A percentile compares a stretch with the other conserved stretches of the same genome.
Evolutionary conservation across 37 sponge, comb jelly and placozoan genomes (phyloP).

Genomic region (Agelas oroides): DNA sequence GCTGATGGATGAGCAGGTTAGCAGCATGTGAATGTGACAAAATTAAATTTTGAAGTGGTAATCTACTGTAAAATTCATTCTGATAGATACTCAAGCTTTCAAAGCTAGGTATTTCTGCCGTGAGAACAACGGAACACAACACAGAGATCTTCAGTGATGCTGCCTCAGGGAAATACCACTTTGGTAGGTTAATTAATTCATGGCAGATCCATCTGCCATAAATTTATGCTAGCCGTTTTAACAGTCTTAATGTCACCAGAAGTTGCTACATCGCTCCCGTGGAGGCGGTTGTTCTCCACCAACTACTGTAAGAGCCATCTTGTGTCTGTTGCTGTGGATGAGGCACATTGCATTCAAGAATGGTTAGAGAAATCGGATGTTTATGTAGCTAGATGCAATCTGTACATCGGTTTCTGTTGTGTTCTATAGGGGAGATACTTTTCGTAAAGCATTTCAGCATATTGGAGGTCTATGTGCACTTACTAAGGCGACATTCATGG

Average conservation of each 20-base stretch:
- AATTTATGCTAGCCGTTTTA: background rate
- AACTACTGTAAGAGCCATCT: too few species aligned
- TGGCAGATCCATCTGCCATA: too few species aligned
- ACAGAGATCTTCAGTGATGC: too few species aligned
- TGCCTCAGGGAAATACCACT: too few species aligned
- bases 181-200: too few species aligned
- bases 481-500: background rate
- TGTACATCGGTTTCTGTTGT: too few species aligned
- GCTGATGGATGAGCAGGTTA: slow-evolving; percentile 9
- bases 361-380: background rate
- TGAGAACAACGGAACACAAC: background rate
- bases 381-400: background rate
- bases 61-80: too few species aligned
- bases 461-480: background rate
- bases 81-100: background rate
- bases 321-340: background rate
- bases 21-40: background rate
- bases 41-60: too few species aligned
- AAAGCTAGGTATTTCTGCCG: background rate
- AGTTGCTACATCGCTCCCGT: background rate
- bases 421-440: background rate
- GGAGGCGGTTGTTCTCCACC: too few species aligned
- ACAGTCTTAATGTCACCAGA: slow-evolving; percentile 11
- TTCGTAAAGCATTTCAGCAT: background rate
- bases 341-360: background rate